These are phyloP conservation scores for Lasioglossum marginatum DNA, from an alignment of 2,888 invertebrate species.

Conservation along the genomic window DNA sequence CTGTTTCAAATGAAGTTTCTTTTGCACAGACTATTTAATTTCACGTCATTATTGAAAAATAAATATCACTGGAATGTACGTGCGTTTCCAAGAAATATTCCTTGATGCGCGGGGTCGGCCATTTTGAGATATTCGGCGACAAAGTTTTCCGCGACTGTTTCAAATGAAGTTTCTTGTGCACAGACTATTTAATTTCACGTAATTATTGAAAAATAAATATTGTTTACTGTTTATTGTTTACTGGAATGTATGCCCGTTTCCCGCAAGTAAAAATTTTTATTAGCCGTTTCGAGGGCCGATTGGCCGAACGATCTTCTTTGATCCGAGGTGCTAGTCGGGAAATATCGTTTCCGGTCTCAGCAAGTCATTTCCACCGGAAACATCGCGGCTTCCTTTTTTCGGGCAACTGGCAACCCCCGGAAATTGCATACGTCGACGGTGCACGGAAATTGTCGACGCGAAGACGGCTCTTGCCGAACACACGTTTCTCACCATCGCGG, in stretches of 20 bases:
- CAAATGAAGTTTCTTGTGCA: neutral
- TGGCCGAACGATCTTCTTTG: neutral
- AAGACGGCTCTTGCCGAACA: neutral
- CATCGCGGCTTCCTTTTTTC: constrained; percentile 32
- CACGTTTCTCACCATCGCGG: neutral
- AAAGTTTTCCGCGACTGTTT: no score
- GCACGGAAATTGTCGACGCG: constrained; percentile 38
- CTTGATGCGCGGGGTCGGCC: no score
- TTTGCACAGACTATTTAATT: neutral
- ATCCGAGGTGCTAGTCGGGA: neutral
- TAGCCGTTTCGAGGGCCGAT: neutral
- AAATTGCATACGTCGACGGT: constrained; percentile 37
- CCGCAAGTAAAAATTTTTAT: neutral
- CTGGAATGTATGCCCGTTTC: neutral
- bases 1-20: neutral
- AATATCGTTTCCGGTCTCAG: constrained; percentile 26
- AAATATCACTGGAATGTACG: neutral
- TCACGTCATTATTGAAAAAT: neutral
- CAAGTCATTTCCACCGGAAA: constrained; percentile 22
- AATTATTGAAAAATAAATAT: neutral
- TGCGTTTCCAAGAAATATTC: no score
- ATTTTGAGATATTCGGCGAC: no score
- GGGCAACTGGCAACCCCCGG: constrained; percentile 14
- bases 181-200: neutral
- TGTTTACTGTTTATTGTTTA: no score